Conservation (phyloP, 2,113 vertebrate genomes). For the Dicaeum eximium region DNA sequence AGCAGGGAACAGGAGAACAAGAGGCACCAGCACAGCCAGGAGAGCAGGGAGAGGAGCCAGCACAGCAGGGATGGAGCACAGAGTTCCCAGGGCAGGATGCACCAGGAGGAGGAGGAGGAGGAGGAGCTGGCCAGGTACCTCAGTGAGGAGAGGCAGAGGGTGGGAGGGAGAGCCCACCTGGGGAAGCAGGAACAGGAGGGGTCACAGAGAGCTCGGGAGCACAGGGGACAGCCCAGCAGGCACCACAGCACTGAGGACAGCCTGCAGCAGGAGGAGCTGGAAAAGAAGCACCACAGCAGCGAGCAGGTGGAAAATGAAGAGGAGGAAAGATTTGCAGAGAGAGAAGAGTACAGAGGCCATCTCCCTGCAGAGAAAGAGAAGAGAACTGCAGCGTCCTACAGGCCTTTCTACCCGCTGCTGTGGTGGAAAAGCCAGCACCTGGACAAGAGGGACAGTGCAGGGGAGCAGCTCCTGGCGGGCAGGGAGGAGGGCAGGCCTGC, state of each 20-base stretch:
- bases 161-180: background rate
- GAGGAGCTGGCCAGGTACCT: background rate
- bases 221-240: slow-evolving; percentile 12
- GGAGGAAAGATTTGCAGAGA: slow-evolving; percentile 20
- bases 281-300: slow-evolving; percentile 43
- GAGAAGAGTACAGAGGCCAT: background rate
- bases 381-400: slow-evolving; percentile 69
- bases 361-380: slow-evolving; percentile 67
- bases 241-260: slow-evolving; percentile 32
- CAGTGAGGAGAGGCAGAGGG: slow-evolving; percentile 20
- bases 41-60: slow-evolving; percentile 13
- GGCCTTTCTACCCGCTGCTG: slow-evolving; percentile 75
- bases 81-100: too few species aligned
- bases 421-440: slow-evolving; percentile 74
- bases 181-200: slow-evolving; percentile 22
- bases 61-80: background rate
- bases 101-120: background rate
- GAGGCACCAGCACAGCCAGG: slow-evolving; percentile 36
- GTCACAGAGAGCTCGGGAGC: background rate
- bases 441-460: slow-evolving; percentile 54
- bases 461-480: slow-evolving; percentile 46
- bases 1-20: too few species aligned
- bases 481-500: slow-evolving; percentile 53
- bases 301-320: slow-evolving; percentile 4
- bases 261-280: slow-evolving; percentile 1